Conservation (phyloP, 1,140 invertebrate species). For the Lethocerus indicus region DNA sequence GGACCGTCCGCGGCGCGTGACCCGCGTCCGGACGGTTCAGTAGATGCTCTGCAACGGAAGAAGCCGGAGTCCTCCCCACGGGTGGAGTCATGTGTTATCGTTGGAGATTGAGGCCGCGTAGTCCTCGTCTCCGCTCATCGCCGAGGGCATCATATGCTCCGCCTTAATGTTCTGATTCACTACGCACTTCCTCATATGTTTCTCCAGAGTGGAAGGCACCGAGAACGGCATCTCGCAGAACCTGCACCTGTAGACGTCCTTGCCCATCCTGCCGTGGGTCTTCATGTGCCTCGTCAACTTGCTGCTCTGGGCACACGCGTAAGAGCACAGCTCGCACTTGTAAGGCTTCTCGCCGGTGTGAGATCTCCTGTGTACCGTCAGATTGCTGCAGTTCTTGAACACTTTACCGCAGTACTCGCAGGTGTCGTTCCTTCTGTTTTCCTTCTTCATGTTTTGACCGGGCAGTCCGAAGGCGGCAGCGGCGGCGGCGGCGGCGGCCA, state of each 20-base stretch:
- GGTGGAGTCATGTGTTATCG: constrained; percentile 29
- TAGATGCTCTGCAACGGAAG: constrained; percentile 24
- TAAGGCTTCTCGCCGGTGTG: constrained; percentile 99
- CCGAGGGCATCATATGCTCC: constrained; percentile 32
- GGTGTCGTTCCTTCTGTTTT: constrained; percentile 83
- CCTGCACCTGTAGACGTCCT: constrained; percentile 94
- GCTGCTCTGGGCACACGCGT: constrained; percentile 97
- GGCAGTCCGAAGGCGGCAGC: constrained; percentile 33
- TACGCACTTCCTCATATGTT: constrained; percentile 99
- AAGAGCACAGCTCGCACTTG: constrained; percentile 96
- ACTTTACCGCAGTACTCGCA: constrained; percentile 97
- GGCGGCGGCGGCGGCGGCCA: constrained; percentile 22
- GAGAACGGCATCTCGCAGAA: constrained; percentile 99
- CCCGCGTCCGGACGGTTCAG: no score
- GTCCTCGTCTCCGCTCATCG: constrained; percentile 17
- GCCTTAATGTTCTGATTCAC: constrained; percentile 63
- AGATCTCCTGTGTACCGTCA: constrained; percentile 89
- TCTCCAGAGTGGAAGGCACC: constrained; percentile 96
- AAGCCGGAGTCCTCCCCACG: constrained; percentile 25
- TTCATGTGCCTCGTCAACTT: constrained; percentile 99
- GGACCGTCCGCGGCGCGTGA: no score
- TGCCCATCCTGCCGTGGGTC: constrained; percentile 94
- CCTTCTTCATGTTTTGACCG: constrained; percentile 55
- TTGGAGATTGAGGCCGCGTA: constrained; percentile 22
- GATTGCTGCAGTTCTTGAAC: constrained; percentile 96